Conservation (phyloP, 2,888 invertebrate genomes). For the Chydorus sphaericus region DNA sequence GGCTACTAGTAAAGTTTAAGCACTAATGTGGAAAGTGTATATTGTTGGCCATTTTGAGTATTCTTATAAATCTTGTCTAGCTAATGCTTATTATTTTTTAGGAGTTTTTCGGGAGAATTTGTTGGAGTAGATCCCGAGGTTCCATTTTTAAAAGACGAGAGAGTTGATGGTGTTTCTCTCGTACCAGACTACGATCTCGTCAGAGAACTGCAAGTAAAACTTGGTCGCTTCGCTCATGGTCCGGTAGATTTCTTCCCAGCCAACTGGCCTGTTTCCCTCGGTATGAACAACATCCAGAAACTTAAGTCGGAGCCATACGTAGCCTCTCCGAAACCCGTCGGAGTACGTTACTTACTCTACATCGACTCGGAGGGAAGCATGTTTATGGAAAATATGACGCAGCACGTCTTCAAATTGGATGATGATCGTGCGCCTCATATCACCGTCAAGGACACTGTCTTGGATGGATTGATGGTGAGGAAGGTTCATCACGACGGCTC, state of each 20-base stretch:
- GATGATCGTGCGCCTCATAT: neutral
- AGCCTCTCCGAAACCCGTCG: neutral
- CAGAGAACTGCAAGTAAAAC: neutral
- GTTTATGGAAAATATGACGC: neutral
- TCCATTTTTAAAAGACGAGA: neutral
- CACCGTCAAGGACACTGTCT: neutral
- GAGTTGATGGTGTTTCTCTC: neutral
- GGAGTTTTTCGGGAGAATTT: neutral
- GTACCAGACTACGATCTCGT: neutral
- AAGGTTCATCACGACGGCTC: too few species aligned
- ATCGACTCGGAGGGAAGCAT: neutral
- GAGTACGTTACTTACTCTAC: neutral
- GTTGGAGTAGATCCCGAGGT: neutral
- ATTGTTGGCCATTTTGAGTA: too few species aligned
- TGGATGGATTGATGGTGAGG: too few species aligned
- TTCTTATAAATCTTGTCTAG: too few species aligned
- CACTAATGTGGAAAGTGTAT: too few species aligned
- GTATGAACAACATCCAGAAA: neutral
- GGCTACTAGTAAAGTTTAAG: too few species aligned
- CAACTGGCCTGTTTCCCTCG: neutral
- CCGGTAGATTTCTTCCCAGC: neutral
- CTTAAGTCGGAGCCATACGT: neutral
- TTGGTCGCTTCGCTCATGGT: neutral
- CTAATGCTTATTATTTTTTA: too few species aligned
- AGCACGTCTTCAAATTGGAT: neutral